Conservation (phyloP, 2,113 vertebrate species). For the Platichthys stellatus region DNA sequence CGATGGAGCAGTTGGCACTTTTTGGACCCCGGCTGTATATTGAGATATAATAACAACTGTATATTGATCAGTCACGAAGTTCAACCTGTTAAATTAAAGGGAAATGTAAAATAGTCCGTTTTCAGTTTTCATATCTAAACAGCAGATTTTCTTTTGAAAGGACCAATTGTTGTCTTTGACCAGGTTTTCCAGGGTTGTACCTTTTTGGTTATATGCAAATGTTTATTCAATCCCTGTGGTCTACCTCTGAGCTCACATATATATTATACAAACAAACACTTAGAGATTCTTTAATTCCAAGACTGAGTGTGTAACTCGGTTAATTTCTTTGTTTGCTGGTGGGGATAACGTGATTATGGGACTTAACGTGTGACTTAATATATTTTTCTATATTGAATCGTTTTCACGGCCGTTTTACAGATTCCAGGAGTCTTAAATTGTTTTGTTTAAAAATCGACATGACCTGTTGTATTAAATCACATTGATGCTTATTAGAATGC, state of each 20-base stretch:
- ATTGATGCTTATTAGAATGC: constrained; percentile 74
- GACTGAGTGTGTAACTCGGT: constrained; percentile 12
- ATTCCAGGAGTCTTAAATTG: constrained; percentile 66
- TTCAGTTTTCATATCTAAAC: constrained; percentile 4
- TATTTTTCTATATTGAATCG: constrained; percentile 65
- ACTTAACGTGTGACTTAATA: constrained; percentile 37
- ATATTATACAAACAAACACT: neutral
- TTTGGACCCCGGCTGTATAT: neutral
- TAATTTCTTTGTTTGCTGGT: constrained; percentile 42
- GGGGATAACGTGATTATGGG: constrained; percentile 37
- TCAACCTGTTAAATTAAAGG: constrained; percentile 28
- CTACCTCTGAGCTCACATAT: constrained; percentile 51
- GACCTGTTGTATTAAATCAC: constrained; percentile 74
- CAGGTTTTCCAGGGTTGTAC: constrained; percentile 42
- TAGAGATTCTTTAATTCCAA: constrained; percentile 9
- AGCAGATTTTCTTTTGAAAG: constrained; percentile 14
- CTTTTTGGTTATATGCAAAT: constrained; percentile 10
- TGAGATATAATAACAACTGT: neutral
- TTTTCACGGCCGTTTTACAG: constrained; percentile 53
- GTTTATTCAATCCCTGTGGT: constrained; percentile 21
- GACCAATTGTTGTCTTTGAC: neutral
- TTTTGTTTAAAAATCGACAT: constrained; percentile 43
- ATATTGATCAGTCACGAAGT: constrained; percentile 29
- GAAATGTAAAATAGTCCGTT: neutral
- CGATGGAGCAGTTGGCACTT: neutral